Conservation (phyloP, 2,888 invertebrate genomes). For the Biston betularia region DNA sequence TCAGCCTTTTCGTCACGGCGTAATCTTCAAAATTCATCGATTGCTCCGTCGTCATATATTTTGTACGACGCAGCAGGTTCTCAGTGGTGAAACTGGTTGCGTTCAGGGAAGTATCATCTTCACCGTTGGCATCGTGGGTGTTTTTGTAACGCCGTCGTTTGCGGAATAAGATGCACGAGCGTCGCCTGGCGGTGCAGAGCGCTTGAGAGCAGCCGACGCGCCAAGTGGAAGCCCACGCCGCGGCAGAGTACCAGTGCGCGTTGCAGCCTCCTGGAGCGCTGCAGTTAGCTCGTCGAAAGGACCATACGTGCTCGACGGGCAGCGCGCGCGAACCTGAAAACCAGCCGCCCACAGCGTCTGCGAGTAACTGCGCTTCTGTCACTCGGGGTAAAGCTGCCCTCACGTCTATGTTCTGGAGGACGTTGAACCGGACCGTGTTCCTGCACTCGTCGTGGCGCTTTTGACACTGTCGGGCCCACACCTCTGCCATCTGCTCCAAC, state of each 20-base stretch:
- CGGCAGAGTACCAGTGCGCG: constrained; percentile 77
- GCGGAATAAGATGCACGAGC: constrained; percentile 68
- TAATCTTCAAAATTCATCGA: constrained; percentile 60
- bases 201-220: constrained; percentile 78
- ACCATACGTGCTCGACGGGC: constrained; percentile 71
- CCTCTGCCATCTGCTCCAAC: constrained; percentile 76
- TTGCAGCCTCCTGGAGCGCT: constrained; percentile 78
- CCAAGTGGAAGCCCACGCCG: constrained; percentile 81
- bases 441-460: constrained; percentile 82
- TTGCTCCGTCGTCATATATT: constrained; percentile 59
- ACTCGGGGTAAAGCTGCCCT: constrained; percentile 70
- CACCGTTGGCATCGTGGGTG: background rate
- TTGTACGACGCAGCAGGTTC: constrained; percentile 69
- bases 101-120: constrained; percentile 20
- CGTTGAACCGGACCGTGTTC: constrained; percentile 76
- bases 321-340: constrained; percentile 76
- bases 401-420: constrained; percentile 80
- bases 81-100: constrained; percentile 51
- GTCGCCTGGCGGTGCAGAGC: constrained; percentile 70
- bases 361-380: constrained; percentile 77
- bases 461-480: constrained; percentile 82
- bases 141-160: constrained; percentile 53
- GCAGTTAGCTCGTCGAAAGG: constrained; percentile 72
- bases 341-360: constrained; percentile 79
- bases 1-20: constrained; percentile 47